Conservation (phyloP, 2,888 invertebrate species). For the Pseudeuparius sepicola region DNA sequence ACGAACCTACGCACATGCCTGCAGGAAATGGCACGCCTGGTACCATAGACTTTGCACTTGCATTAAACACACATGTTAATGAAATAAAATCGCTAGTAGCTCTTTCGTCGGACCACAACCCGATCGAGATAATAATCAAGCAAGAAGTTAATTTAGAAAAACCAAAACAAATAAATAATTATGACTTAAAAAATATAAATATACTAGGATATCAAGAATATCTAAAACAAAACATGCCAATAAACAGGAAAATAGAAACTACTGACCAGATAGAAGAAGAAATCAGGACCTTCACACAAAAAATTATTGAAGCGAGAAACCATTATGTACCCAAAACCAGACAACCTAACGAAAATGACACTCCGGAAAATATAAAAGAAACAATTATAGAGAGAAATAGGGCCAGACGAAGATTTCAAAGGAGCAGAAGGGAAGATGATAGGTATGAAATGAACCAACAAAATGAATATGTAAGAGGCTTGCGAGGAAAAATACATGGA, state of each 20-base stretch:
- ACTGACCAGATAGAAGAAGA: not conserved
- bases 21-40: not conserved
- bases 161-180: not conserved
- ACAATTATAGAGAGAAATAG: conserved; percentile 1
- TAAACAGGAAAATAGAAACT: conserved; percentile 1
- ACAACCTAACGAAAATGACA: not conserved
- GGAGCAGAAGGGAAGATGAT: not conserved
- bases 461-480: not conserved
- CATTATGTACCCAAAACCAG: not conserved
- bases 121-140: not conserved
- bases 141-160: not conserved
- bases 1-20: not conserved
- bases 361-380: not conserved
- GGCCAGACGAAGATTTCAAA: not conserved
- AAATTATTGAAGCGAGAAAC: not conserved
- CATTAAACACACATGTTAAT: not conserved
- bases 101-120: not conserved
- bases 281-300: not conserved
- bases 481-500: not conserved
- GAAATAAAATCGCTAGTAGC: not conserved
- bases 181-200: conserved; percentile 1
- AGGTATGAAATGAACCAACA: not conserved
- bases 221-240: not conserved
- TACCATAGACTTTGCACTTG: not conserved
- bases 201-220: not conserved